Evolutionary conservation across 2,888 invertebrate species (phyloP).

Genomic region (Rhagonycha fulva): DNA sequence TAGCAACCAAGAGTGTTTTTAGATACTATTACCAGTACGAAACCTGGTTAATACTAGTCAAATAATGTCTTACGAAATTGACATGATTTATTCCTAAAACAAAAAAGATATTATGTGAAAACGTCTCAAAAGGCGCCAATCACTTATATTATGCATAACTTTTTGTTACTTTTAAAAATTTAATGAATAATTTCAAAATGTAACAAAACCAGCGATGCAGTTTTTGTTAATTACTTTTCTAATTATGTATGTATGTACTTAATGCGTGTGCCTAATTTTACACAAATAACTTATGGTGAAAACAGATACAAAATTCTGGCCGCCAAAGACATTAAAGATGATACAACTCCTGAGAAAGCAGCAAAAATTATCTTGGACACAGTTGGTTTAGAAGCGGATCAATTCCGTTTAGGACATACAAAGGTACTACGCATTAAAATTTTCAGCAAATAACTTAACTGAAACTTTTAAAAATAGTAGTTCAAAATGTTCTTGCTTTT

Average conservation of each 20-base stretch:
- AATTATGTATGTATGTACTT: background rate
- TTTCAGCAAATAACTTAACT: background rate
- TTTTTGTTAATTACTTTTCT: background rate
- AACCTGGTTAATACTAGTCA: background rate
- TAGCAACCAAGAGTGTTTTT: background rate
- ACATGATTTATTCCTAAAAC: background rate
- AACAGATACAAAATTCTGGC: conserved; percentile 99
- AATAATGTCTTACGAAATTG: background rate
- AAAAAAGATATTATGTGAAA: background rate
- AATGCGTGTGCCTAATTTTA: conserved; percentile 19
- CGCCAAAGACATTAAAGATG: conserved; percentile 81
- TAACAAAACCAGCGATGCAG: background rate
- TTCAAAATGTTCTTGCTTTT: background rate
- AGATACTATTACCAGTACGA: background rate
- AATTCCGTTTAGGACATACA: conserved; percentile 92
- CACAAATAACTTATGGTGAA: conserved; percentile 47
- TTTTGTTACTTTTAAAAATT: background rate
- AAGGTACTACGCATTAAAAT: conserved; percentile 73
- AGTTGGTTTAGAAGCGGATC: conserved; percentile 87
- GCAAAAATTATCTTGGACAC: conserved; percentile 81
- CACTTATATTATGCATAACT: background rate
- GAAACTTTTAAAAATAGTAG: background rate
- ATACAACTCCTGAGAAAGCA: conserved; percentile 75
- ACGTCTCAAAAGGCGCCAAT: background rate
- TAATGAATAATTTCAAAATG: background rate